Evolutionary conservation across 2,113 vertebrate genomes (phyloP).

Genomic region (Ia io): DNA sequence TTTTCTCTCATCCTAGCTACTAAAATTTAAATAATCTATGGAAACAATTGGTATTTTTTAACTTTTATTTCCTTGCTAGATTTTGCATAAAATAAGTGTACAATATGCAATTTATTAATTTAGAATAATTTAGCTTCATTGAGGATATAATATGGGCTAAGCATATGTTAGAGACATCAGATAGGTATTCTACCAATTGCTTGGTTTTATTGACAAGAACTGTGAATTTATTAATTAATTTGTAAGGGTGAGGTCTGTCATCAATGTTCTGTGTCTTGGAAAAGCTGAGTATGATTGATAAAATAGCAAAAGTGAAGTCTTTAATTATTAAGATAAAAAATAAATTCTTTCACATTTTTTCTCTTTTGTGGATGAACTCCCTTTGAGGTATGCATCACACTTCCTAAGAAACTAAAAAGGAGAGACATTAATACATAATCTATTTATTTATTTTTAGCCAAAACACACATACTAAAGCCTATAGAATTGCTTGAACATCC

Average conservation of each 20-base stretch:
- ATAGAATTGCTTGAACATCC: not conserved
- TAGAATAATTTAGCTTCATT: not conserved
- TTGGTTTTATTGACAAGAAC: not conserved
- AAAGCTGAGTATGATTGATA: not conserved
- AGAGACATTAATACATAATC: not conserved
- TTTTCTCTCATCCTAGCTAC: not conserved
- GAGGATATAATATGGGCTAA: not conserved
- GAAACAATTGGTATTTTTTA: not conserved
- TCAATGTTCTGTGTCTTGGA: not conserved
- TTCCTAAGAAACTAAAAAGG: not conserved
- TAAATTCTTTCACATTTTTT: not conserved
- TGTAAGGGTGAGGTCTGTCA: not conserved
- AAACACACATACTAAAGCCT: not conserved
- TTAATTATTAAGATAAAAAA: not conserved
- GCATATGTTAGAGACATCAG: not conserved
- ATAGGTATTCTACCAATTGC: not conserved
- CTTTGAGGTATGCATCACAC: not conserved
- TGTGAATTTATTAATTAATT: not conserved
- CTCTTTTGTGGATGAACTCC: not conserved
- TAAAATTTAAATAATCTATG: conserved; percentile 9
- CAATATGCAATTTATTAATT: not conserved
- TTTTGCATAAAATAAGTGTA: not conserved
- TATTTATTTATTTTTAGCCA: not conserved
- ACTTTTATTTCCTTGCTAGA: not conserved
- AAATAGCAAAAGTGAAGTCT: not conserved